These are phyloP conservation scores for Thymelicus acteon DNA, from an alignment of 2,888 invertebrate genomes.

Conservation along the genomic window DNA sequence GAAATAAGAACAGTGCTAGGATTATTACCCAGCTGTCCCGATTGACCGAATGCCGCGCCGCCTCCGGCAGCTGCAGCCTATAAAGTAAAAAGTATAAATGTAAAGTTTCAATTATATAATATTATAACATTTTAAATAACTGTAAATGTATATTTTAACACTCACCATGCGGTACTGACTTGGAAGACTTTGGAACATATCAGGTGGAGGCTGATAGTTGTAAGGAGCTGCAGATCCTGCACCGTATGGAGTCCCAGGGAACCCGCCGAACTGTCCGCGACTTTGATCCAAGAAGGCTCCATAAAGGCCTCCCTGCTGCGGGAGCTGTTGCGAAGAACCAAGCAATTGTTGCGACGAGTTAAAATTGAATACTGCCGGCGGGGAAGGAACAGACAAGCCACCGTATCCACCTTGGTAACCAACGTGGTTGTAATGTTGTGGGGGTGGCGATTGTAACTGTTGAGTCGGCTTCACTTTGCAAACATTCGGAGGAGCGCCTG, in stretches of 20 bases:
- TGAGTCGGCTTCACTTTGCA: constrained; percentile 94
- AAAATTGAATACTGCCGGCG: constrained; percentile 93
- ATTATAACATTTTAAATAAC: not conserved
- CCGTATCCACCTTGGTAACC: constrained; percentile 91
- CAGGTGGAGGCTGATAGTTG: constrained; percentile 89
- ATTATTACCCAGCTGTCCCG: constrained; percentile 91
- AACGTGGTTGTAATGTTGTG: constrained; percentile 87
- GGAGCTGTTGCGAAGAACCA: constrained; percentile 85
- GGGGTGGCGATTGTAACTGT: constrained; percentile 89
- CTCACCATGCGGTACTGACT: constrained; percentile 80
- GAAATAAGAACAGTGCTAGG: constrained; percentile 95
- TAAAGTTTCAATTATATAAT: not conserved
- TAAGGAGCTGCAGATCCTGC: constrained; percentile 89
- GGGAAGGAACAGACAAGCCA: constrained; percentile 93
- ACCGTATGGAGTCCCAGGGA: constrained; percentile 88
- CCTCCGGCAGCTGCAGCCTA: constrained; percentile 83
- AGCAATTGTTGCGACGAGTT: constrained; percentile 86
- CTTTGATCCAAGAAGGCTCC: constrained; percentile 92
- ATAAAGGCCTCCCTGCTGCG: constrained; percentile 90
- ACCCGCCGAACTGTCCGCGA: constrained; percentile 92
- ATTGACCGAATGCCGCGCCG: constrained; percentile 90
- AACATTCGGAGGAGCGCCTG: constrained; percentile 87
- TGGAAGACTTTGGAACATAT: constrained; percentile 79
- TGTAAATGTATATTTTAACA: not conserved
- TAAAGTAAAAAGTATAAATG: constrained; percentile 23